A percentile compares a stretch with the other conserved stretches of the same genome.
Evolutionary conservation across 2,113 vertebrate species (phyloP).

Genomic region (Paracanthobrama guichenoti): DNA sequence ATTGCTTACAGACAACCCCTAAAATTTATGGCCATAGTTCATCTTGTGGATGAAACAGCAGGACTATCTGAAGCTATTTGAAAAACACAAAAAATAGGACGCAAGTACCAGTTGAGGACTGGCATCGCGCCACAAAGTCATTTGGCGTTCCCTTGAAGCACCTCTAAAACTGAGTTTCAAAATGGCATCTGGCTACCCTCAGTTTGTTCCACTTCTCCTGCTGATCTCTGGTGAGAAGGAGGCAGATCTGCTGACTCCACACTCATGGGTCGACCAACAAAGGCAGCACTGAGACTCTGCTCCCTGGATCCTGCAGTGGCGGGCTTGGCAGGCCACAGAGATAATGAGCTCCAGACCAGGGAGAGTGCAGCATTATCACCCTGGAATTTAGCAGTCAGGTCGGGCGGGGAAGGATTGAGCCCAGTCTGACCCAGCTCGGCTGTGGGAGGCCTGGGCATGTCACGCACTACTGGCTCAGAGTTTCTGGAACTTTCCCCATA

Average conservation of each 20-base stretch:
- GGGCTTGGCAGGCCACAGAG: constrained; percentile 76
- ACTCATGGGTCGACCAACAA: constrained; percentile 68
- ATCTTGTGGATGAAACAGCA: constrained; percentile 6
- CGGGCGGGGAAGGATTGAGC: constrained; percentile 38
- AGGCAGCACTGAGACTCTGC: constrained; percentile 69
- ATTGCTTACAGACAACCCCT: background rate
- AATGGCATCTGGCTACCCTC: constrained; percentile 45
- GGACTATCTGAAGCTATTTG: constrained; percentile 14
- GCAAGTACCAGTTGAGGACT: background rate
- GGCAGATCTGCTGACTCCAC: constrained; percentile 62
- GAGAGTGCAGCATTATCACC: constrained; percentile 78
- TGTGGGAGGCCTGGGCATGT: constrained; percentile 74
- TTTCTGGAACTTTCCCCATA: constrained; percentile 44
- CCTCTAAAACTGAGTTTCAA: constrained; percentile 43
- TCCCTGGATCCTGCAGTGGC: constrained; percentile 67
- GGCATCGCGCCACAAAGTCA: background rate
- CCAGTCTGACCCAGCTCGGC: constrained; percentile 63
- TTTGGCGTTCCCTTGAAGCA: constrained; percentile 33
- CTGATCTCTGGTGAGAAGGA: constrained; percentile 40
- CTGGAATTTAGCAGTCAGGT: constrained; percentile 72
- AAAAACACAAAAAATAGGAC: constrained; percentile 8
- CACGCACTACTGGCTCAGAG: constrained; percentile 66
- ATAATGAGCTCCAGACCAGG: constrained; percentile 85
- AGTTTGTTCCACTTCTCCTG: constrained; percentile 51
- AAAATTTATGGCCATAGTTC: background rate